phyloP scores from a whole-genome alignment of 1,140 invertebrate species.

The Drosophila truncata region DNA sequence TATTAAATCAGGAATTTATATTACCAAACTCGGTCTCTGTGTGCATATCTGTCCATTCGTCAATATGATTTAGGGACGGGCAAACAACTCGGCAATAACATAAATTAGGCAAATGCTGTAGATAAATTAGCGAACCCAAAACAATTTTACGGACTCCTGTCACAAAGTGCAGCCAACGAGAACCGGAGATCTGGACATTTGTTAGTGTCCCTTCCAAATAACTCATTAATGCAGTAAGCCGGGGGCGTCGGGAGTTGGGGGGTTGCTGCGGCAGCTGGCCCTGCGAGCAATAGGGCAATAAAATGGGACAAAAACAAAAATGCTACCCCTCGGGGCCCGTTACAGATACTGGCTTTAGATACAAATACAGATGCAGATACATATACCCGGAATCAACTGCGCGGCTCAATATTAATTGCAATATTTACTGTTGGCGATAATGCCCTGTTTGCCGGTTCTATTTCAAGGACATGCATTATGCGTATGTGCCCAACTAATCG shows the following conservation, averaged over 20 bases:
- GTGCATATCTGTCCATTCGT: conserved; percentile 42
- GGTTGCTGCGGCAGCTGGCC: conserved; percentile 55
- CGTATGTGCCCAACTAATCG: conserved; percentile 54
- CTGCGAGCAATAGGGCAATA: conserved; percentile 65
- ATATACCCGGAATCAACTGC: conserved; percentile 7
- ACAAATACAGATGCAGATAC: conserved; percentile 34
- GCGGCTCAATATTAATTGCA: conserved; percentile 72
- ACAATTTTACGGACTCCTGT: conserved; percentile 70
- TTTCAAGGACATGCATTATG: conserved; percentile 62
- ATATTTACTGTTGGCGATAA: conserved; percentile 55
- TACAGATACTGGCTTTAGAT: conserved; percentile 40
- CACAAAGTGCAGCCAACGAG: conserved; percentile 64
- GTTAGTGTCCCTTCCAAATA: conserved; percentile 70
- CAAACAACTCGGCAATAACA: conserved; percentile 58
- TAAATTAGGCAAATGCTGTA: conserved; percentile 79
- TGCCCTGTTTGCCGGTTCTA: conserved; percentile 63
- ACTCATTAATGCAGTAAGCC: conserved; percentile 70
- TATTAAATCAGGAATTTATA: background rate
- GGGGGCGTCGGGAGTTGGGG: background rate
- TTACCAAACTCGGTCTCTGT: background rate
- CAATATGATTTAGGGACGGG: conserved; percentile 64
- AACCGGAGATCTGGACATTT: conserved; percentile 48
- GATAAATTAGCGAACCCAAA: conserved; percentile 74
- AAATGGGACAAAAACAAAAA: conserved; percentile 53
- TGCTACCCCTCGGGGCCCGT: conserved; percentile 44